Evolutionary conservation across 1,140 invertebrate genomes (phyloP).

Genomic region (Propsilocerus akamusi): DNA sequence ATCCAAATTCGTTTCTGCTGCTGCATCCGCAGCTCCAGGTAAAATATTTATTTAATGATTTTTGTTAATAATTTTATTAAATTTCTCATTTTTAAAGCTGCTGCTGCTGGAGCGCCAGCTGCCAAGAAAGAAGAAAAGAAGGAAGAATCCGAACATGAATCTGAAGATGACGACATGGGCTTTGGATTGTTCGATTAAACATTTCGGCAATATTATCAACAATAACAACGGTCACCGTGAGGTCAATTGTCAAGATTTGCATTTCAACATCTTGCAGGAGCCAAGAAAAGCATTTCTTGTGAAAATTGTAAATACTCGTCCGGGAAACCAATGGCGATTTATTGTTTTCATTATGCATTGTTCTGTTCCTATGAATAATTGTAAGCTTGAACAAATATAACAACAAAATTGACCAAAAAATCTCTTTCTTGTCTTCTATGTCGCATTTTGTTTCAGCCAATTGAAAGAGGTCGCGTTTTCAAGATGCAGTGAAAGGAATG

Average conservation of each 20-base stretch:
- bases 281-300: too few species aligned
- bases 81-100: slow-evolving; percentile 17
- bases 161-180: slow-evolving; percentile 92
- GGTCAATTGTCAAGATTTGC: not conserved
- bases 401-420: too few species aligned
- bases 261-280: too few species aligned
- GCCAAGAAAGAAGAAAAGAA: slow-evolving; percentile 58
- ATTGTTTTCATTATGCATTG: not conserved
- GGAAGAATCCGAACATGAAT: slow-evolving; percentile 59
- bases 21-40: slow-evolving; percentile 36
- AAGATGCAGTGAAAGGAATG: too few species aligned
- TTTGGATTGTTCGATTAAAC: slow-evolving; percentile 87
- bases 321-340: not conserved
- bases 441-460: too few species aligned
- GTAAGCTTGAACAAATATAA: too few species aligned
- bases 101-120: slow-evolving; percentile 32
- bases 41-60: not conserved
- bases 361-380: too few species aligned
- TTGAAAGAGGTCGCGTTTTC: too few species aligned
- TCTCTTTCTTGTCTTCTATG: too few species aligned
- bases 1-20: slow-evolving; percentile 70
- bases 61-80: not conserved
- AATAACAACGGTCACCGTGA: not conserved
- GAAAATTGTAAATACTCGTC: not conserved
- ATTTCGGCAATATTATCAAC: not conserved